Percentiles rank a stretch among this genome's conserved stretches.
Evolutionary conservation across 2,888 invertebrate species (phyloP).

Genomic region (Thymelicus sylvestris): DNA sequence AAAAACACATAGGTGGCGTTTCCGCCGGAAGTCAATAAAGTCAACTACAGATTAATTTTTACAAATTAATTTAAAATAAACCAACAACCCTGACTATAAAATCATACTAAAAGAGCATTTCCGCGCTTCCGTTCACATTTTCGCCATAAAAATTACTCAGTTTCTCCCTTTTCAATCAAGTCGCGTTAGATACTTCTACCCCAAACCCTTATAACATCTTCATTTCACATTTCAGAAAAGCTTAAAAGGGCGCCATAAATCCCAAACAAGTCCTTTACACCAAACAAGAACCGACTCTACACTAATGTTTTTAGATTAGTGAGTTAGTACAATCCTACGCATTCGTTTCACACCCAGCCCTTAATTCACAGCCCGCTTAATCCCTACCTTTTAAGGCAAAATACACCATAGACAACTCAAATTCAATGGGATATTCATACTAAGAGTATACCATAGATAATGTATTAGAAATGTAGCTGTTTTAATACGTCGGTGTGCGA

Average conservation of each 20-base stretch:
- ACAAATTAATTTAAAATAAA: too few relatives aligned
- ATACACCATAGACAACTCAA: constrained; percentile 25
- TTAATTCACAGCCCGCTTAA: constrained; percentile 12
- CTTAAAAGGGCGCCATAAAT: not conserved
- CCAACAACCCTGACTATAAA: too few relatives aligned
- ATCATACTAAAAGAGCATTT: too few relatives aligned
- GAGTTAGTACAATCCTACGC: constrained; percentile 6
- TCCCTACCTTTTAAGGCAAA: constrained; percentile 23
- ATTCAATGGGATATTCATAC: constrained; percentile 8
- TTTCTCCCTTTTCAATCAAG: too few relatives aligned
- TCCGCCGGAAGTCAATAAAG: too few relatives aligned
- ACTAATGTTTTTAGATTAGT: not conserved
- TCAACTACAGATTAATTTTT: too few relatives aligned
- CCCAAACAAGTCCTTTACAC: not conserved
- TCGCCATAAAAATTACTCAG: too few relatives aligned
- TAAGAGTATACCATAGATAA: constrained; percentile 3
- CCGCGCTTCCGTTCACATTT: too few relatives aligned
- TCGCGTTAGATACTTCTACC: too few relatives aligned
- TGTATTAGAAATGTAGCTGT: constrained; percentile 9
- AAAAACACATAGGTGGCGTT: too few relatives aligned
- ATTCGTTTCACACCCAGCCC: constrained; percentile 9
- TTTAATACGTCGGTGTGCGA: not conserved
- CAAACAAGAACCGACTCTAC: not conserved
- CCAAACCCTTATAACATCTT: not conserved
- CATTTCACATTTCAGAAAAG: not conserved